Conservation (phyloP, 2,113 vertebrate species). For the Gopherus evgoodei region DNA sequence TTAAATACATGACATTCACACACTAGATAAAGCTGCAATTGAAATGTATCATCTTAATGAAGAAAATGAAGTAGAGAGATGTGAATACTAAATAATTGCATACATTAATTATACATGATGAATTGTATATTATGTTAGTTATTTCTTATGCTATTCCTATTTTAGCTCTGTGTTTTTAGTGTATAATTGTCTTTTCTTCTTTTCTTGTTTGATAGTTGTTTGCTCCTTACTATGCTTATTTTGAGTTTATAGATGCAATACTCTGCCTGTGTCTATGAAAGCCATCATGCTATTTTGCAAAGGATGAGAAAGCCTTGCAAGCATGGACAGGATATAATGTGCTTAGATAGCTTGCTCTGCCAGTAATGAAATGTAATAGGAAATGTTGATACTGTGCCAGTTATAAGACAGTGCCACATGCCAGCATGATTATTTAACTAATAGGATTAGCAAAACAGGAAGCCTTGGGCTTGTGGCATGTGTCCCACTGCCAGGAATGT, state of each 20-base stretch:
- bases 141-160: not conserved
- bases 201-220: not conserved
- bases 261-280: not conserved
- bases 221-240: not conserved
- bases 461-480: not conserved
- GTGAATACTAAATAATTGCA: not conserved
- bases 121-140: not conserved
- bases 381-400: not conserved
- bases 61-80: not conserved
- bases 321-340: not conserved
- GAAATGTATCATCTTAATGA: not conserved
- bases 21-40: not conserved
- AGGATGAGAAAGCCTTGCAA: not conserved
- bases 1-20: not conserved
- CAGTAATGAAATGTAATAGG: not conserved
- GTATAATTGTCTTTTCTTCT: not conserved
- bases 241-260: not conserved
- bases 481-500: not conserved
- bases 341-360: not conserved
- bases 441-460: constrained; percentile 28
- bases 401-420: not conserved
- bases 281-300: not conserved
- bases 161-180: not conserved
- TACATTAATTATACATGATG: not conserved
- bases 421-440: constrained; percentile 26